Percentiles rank a stretch among this genome's conserved stretches.
Conservation (phyloP, 1,140 invertebrate genomes). For the Cylas formicarius region DNA sequence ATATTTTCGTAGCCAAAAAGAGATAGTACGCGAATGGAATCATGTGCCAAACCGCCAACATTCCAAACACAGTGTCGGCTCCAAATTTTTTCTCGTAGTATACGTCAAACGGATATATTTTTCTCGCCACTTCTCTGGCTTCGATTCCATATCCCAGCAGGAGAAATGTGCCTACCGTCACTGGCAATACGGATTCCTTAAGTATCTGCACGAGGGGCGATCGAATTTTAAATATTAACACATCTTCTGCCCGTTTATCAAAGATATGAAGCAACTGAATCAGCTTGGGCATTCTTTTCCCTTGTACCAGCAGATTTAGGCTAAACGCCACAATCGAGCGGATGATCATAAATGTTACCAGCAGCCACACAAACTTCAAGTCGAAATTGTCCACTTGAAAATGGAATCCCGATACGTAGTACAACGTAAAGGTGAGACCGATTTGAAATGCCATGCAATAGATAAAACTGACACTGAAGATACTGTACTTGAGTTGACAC, state of each 20-base stretch:
- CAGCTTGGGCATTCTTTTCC: constrained; percentile 5
- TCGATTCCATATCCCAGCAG: no score
- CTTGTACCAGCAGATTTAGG: constrained; percentile 4
- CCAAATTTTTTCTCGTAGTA: no score
- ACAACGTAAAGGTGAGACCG: constrained; percentile 5
- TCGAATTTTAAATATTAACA: no score
- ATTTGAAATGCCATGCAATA: constrained; percentile 8
- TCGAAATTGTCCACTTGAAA: not conserved
- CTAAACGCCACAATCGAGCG: constrained; percentile 1
- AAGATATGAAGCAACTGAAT: constrained; percentile 7
- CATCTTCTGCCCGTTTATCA: not conserved
- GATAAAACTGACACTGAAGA: constrained; percentile 11
- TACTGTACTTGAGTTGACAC: constrained; percentile 3
- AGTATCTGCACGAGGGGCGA: no score
- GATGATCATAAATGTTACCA: constrained; percentile 4
- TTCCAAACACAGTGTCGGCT: no score
- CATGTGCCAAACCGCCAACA: not conserved
- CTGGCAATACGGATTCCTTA: no score
- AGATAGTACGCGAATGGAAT: not conserved
- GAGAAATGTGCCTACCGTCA: no score
- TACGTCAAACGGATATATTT: not conserved
- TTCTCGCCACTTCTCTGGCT: not conserved
- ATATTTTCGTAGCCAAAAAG: not conserved
- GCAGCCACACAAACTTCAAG: not conserved
- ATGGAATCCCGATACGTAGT: constrained; percentile 11